Base-by-base conservation (phyloP, 1,140 invertebrate genomes). In the Penaeus japonicus region DNA sequence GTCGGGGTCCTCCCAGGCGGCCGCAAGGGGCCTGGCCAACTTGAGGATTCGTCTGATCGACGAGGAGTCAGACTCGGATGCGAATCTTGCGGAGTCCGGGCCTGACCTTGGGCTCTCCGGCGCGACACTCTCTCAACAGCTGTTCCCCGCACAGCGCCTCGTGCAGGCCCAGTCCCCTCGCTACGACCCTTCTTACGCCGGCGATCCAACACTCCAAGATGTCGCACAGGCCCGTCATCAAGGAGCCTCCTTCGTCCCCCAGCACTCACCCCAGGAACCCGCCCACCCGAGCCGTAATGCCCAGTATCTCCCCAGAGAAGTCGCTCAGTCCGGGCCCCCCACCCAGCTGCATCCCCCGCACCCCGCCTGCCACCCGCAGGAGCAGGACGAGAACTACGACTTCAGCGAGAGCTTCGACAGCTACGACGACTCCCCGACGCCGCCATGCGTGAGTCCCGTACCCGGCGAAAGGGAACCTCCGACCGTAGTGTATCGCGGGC, bases 1-100 rank as follows among this genome's bases (percentile, higher is more conserved):
- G 24, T 62, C 81, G 4, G 81, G n/a, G 2, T 22, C 81, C 15
- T 83, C 81, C 10, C 80, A 82, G 35, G 24, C 22, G 27, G 53
- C 53, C 20, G 53, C 80, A 7, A 65, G 35, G 35, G 65, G 47
- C 59, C 32, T 39, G 32, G 59, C n/a, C 59, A 83, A 65, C 20
- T 53, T 57, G 57, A 47, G 70, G 20, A 57, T 78, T 57, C 47
- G 84, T 4, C 73, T 85, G 12, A 85, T 85, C n/a, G 84, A 85
- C 30, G 84, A 85, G 4, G 84, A 85, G 24, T 59, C 70, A 1
- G 84, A 85, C 54, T 77, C 84, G 1, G 84, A 85, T 10, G 54
- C 73, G 17, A 35, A 39, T n/a, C 84, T 35, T 15, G 77, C 54
- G 1, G 84, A 85, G 10, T 22, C 47, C 15, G 47, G 47, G 3